Evolutionary conservation across 2,113 vertebrate genomes (phyloP).

Genomic region (Origma solitaria): DNA sequence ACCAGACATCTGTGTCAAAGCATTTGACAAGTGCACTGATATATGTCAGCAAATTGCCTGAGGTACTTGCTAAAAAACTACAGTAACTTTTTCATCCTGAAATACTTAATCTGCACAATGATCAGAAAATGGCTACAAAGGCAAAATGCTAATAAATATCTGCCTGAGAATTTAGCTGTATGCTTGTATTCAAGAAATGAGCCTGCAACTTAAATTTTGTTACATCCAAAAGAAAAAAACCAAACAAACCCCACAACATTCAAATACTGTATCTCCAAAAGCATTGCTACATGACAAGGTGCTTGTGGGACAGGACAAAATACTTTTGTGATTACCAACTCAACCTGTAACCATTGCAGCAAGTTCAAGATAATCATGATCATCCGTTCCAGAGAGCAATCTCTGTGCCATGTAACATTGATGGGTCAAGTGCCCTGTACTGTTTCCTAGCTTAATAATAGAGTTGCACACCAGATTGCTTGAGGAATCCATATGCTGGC

Average conservation of each 20-base stretch:
- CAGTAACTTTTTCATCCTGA: conserved; percentile 47
- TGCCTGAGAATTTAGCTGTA: background rate
- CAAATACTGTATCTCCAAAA: background rate
- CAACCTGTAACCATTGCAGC: background rate
- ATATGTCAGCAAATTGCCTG: conserved; percentile 64
- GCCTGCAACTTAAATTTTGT: background rate
- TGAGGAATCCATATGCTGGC: conserved; percentile 39
- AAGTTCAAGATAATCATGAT: background rate
- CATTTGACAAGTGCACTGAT: conserved; percentile 65
- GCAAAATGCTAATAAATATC: conserved; percentile 25
- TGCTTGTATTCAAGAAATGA: background rate
- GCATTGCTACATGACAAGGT: background rate
- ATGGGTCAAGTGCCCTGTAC: conserved; percentile 14
- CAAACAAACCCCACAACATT: background rate
- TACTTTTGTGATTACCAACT: background rate
- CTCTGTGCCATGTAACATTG: background rate
- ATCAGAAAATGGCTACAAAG: conserved; percentile 43
- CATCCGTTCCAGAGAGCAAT: background rate
- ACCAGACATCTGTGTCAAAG: conserved; percentile 68
- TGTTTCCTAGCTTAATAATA: conserved; percentile 4
- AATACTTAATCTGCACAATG: conserved; percentile 44
- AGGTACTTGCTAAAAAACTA: conserved; percentile 59
- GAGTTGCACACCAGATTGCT: conserved; percentile 30
- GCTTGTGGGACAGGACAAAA: background rate
- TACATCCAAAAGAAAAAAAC: background rate